A percentile compares a stretch with the other conserved stretches of the same genome.
phyloP scores from a whole-genome alignment of 2,797 vertebrate species.

The Iguana delicatissima region DNA sequence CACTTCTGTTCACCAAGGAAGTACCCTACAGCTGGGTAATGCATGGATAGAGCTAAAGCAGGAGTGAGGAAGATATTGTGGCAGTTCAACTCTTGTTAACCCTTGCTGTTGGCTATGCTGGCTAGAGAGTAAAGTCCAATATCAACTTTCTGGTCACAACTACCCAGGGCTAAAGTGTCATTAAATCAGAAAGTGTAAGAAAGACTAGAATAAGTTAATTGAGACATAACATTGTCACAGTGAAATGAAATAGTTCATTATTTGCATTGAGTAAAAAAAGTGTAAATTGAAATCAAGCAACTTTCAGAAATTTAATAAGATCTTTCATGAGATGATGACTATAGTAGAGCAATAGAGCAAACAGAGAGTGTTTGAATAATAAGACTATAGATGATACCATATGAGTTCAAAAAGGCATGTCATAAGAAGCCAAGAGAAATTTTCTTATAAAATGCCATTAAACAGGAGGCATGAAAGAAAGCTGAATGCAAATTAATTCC shows the following conservation, averaged over 20 bases:
- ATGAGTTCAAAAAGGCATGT: neutral
- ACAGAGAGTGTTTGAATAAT: neutral
- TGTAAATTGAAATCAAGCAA: neutral
- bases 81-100: too few relatives aligned
- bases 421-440: conserved; percentile 4
- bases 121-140: too few relatives aligned
- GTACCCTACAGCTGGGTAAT: neutral
- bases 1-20: neutral
- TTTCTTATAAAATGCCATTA: conserved; percentile 10
- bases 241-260: neutral
- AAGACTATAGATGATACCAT: neutral
- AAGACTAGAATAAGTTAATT: neutral
- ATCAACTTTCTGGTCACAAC: too few relatives aligned
- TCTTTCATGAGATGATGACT: neutral
- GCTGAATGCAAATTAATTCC: conserved; percentile 10
- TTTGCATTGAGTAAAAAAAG: neutral
- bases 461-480: conserved; percentile 14
- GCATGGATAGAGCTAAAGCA: neutral
- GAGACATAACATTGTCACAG: neutral
- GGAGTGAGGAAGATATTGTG: too few relatives aligned
- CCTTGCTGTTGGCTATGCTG: too few relatives aligned
- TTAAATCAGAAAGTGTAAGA: neutral
- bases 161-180: neutral
- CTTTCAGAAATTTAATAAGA: neutral
- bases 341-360: neutral